Base-by-base conservation (phyloP, 2,888 invertebrate species). In the Hirtodrosophila alboralis region DNA sequence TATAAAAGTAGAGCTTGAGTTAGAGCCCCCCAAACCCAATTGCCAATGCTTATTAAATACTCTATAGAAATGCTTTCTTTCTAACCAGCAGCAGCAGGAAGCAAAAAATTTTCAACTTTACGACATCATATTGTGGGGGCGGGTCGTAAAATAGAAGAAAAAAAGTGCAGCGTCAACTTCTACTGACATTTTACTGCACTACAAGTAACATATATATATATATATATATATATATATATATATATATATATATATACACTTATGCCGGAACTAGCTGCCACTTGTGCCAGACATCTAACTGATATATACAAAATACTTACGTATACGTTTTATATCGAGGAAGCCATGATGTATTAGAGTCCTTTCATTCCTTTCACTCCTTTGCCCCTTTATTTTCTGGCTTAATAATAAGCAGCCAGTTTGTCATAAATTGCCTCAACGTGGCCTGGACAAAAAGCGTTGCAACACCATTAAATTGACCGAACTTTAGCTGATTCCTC, bases 121-220 rank as follows among this genome's bases (percentile, higher is more conserved):
- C 86, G 84, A 76, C 86, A 87, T 78, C 80, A 87, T 86, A 87
- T 85, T 79, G 84, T 75, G 80, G 84, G 69, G 84, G 69, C 64
- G 83, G 75, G 76, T 86, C 86, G 75, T 85, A 83, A 85, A n/a
- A n/a, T n/a, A n/a, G n/a, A n/a, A n/a, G n/a, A n/a, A n/a, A 84
- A 86, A 77, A 57, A 72, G 66, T 76, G 81, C 81, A 73, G 54
- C 69, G 78, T 77, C 84, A 81, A 77, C 72, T 60, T 40, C 58
- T 38, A 57, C 38, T 40, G 37, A 52, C 60, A 65, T 63, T 61
- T 65, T 66, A 68, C 60, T 49, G 57, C 67, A 47, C 52, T 45
- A 53, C 53, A 65, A 57, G 66, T 58, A 69, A 69, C 64, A 70
- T 63, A 63, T 49, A 62, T 62, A 56, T 56, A 52, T 1, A 1